Base-by-base conservation (phyloP, 1,140 invertebrate species). In the Tribolium castaneum region DNA sequence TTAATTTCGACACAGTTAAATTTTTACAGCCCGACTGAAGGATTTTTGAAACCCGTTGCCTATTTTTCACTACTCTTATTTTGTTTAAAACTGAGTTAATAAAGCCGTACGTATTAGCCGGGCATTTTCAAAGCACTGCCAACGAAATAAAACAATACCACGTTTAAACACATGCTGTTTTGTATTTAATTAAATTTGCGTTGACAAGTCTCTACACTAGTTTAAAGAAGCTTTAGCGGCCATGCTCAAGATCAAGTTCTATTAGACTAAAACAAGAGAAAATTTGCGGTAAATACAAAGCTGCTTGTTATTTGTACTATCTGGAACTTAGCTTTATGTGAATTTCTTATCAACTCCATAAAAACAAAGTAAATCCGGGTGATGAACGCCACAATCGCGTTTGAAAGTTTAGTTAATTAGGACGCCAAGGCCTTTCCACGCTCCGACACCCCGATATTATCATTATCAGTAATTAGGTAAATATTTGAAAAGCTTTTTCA, bases 1-100 rank as follows among this genome's bases (percentile, higher is more conserved):
- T 35, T 22, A 66, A 66, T 30, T 66, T 39, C 59, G 30, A 35
- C 59, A 66, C 59, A 66, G 45, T 66, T 66, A 66, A 66, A 66
- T 66, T 66, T 66, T 66, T 66, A 66, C 13, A 66, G 45, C 22
- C 59, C 16, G 19, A 30, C 25, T 22, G 14, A 35, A 62, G 56
- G 14, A 35, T 62, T 62, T 62, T 62, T 62, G 2, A 25, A 59
- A 25, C 10, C 22, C 13, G 30, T 22, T 59, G 3, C 35, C 39
- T 45, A 45, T 45, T 45, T 45, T 45, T 45, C n/a, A 45, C n/a
- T 45, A 9, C 5, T 9, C n/a, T 45, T 45, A 45, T 45, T 45
- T 3, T 45, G n/a, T 10, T 7, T 45, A 10, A 45, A 45, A 45
- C 39, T 0, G 39, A 45, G 9, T 9, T 45, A n/a, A 10, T 9